Conservation (phyloP, 2,113 vertebrate species). For the Alligator sinensis region DNA sequence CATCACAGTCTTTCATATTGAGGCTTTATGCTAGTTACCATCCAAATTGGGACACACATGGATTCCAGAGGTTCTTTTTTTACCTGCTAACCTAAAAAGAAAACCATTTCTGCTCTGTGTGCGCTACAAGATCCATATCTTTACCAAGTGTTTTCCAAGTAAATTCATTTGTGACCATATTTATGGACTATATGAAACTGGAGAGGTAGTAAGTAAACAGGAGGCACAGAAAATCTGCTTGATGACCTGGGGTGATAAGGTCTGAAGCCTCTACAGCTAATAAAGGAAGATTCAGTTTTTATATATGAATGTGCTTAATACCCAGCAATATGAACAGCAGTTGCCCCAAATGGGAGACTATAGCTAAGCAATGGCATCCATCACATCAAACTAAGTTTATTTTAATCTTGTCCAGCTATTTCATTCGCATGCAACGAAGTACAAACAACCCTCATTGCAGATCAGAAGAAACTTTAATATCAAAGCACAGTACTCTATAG, state of each 20-base stretch:
- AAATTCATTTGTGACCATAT: background rate
- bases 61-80: background rate
- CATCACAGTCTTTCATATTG: background rate
- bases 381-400: background rate
- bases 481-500: background rate
- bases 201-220: background rate
- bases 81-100: background rate
- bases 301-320: background rate
- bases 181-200: background rate
- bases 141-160: background rate
- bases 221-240: background rate
- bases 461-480: background rate
- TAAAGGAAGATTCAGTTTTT: background rate
- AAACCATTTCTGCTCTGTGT: background rate
- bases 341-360: background rate
- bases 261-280: background rate
- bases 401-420: background rate
- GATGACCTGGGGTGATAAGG: background rate
- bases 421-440: background rate
- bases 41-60: background rate
- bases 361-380: background rate
- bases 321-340: background rate
- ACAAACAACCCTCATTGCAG: background rate
- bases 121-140: background rate
- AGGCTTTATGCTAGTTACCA: background rate